Evolutionary conservation across 2,797 vertebrate genomes (phyloP), one percentile per base, ranked within the genome.

Genomic region (Furcifer pardalis): DNA sequence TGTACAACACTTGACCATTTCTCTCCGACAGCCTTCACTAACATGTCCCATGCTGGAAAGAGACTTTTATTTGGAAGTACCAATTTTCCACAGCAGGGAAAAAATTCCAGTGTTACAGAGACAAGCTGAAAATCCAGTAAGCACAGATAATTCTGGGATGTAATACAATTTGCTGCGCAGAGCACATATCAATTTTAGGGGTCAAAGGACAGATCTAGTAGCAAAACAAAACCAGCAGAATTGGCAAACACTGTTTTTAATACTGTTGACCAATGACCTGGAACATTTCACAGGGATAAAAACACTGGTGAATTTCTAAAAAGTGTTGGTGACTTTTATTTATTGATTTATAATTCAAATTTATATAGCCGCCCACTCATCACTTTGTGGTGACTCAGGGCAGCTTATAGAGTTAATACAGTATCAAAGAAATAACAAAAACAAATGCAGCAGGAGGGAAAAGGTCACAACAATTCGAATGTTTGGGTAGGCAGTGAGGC

Each of bases 81-180:
- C 80, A 86, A 17, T 86, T 92, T 73, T 80, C 6, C 66, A 84
- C 82, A 91, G 62, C 37, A 72, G 79, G 15, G 40, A 8, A 21
- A 27, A 86, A 83, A 83, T 71, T 37, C 76, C 69, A 17, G 69
- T 60, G 25, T 46, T 90, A 83, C 21, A 32, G 79, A 79, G 85
- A 37, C 42, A 89, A 52, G 42, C 69, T 37, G 85, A 79, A 89
- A 87, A 77, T 49, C 35, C 81, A 89, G 52, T 1, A 1, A 71
- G 25, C 8, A 3, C 17, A 59, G 25, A 75, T 60, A 81, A 79
- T 32, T 86, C 79, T 52, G 84, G 60, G 71, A 56, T 42, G 77
- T 37, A 77, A 30, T 83, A 40, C 84, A 85, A 91, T 89, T 82
- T 82, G 77, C 82, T 86, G 44, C 66, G 88, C 87, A 90, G 75